Percentiles rank a stretch among this genome's conserved stretches.
Conservation (phyloP, 92 coral and sea anemone species). For the Phymanthus crucifer region DNA sequence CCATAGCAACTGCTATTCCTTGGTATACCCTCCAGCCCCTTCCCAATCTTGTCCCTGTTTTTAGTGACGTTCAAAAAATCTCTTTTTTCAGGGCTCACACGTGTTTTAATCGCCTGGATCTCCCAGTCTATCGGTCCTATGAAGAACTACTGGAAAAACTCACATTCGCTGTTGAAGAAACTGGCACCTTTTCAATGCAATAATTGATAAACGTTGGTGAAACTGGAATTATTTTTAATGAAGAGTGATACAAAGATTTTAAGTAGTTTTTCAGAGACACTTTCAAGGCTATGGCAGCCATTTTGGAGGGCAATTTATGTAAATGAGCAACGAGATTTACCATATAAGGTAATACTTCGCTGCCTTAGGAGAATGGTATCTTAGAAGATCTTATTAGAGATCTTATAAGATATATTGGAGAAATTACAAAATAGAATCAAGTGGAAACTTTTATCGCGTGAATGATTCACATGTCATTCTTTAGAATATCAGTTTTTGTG, state of each 20-base stretch:
- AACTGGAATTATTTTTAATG: not conserved
- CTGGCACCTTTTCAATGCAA: conserved; percentile 96
- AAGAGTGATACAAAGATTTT: not conserved
- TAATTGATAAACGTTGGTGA: conserved; percentile 24
- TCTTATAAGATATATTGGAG: no score
- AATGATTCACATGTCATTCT: no score
- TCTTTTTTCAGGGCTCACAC: conserved; percentile 93
- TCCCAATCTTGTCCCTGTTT: no score
- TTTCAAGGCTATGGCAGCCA: not conserved
- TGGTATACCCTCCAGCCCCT: no score
- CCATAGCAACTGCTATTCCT: no score
- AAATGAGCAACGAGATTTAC: not conserved
- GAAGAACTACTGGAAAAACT: conserved; percentile 94
- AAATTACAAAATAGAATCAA: no score
- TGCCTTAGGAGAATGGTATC: not conserved
- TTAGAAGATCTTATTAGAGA: not conserved
- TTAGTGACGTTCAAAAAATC: no score
- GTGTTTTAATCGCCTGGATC: conserved; percentile 94
- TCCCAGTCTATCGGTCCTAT: conserved; percentile 85
- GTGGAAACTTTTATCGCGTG: no score
- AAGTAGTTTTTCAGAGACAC: not conserved
- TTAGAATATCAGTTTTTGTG: no score
- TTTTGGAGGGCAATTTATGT: not conserved
- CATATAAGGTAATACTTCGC: not conserved
- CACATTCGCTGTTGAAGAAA: conserved; percentile 97